Evolutionary conservation across 2,888 invertebrate genomes (phyloP).

Genomic region (Linyphia triangularis): DNA sequence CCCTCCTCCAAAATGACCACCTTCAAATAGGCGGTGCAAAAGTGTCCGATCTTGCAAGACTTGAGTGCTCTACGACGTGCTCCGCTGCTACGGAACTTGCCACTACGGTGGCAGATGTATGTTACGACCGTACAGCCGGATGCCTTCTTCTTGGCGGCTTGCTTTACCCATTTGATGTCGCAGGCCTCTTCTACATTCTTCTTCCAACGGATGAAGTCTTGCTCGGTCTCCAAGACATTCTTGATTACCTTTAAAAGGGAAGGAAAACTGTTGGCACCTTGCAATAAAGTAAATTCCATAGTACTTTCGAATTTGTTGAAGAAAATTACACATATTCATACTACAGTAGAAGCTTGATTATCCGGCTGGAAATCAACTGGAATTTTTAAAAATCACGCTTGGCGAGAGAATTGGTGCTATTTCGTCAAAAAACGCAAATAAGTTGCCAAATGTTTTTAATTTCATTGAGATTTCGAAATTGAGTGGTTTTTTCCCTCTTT

Average conservation of each 20-base stretch:
- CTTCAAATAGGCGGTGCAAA: constrained; percentile 69
- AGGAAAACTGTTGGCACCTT: not conserved
- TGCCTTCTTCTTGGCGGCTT: constrained; percentile 70
- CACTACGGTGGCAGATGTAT: constrained; percentile 67
- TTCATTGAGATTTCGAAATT: no score
- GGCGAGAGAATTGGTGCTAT: no score
- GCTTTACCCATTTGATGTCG: constrained; percentile 70
- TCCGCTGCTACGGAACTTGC: constrained; percentile 63
- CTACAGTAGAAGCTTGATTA: no score
- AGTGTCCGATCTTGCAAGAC: constrained; percentile 69
- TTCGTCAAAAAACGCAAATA: no score
- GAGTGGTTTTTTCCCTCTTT: no score
- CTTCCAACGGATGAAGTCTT: constrained; percentile 68
- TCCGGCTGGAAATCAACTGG: no score
- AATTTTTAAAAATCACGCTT: no score
- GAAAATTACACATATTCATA: no score
- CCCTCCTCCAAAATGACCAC: constrained; percentile 48
- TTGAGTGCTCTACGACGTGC: constrained; percentile 55
- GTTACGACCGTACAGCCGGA: constrained; percentile 67
- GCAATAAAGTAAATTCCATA: not conserved
- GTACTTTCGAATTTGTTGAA: no score
- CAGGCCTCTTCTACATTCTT: constrained; percentile 68
- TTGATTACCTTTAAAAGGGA: no score
- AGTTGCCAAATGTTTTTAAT: no score
- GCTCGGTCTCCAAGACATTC: constrained; percentile 65